These are phyloP conservation scores for Chymomyza fuscimana DNA, from an alignment of 2,888 invertebrate species.

Conservation along the genomic window DNA sequence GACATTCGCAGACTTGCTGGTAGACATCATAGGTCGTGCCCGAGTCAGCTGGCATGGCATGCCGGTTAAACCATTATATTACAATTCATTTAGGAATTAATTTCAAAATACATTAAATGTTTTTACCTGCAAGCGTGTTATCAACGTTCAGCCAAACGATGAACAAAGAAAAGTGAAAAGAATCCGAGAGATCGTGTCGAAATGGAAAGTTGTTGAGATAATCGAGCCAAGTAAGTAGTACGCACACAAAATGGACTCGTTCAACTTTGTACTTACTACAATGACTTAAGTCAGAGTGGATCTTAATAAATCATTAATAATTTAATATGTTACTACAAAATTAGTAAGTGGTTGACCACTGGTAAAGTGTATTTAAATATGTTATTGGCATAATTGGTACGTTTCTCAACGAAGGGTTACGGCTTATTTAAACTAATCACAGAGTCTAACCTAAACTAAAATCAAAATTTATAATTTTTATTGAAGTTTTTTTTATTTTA, in stretches of 20 bases:
- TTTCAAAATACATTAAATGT: conserved; percentile 63
- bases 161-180: conserved; percentile 61
- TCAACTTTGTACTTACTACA: not conserved
- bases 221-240: not conserved
- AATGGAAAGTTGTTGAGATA: conserved; percentile 58
- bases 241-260: not conserved
- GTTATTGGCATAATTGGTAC: too few species aligned
- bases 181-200: conserved; percentile 47
- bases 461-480: too few species aligned
- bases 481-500: too few species aligned
- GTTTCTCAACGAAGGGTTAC: too few species aligned
- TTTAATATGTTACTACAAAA: too few species aligned
- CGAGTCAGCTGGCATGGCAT: conserved; percentile 1
- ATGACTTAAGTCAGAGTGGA: too few species aligned
- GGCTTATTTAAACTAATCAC: too few species aligned
- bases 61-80: conserved; percentile 45
- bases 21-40: conserved; percentile 21
- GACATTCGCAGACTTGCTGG: conserved; percentile 27
- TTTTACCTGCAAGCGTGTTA: conserved; percentile 24
- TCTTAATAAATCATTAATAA: too few species aligned
- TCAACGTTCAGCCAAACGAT: conserved; percentile 23
- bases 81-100: conserved; percentile 75
- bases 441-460: too few species aligned
- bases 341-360: too few species aligned
- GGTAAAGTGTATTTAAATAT: too few species aligned